Evolutionary conservation across 92 coral and sea anemone genomes (phyloP), one percentile per base, ranked within the genome.

Genomic region (Hydrozoanthus gracilis): DNA sequence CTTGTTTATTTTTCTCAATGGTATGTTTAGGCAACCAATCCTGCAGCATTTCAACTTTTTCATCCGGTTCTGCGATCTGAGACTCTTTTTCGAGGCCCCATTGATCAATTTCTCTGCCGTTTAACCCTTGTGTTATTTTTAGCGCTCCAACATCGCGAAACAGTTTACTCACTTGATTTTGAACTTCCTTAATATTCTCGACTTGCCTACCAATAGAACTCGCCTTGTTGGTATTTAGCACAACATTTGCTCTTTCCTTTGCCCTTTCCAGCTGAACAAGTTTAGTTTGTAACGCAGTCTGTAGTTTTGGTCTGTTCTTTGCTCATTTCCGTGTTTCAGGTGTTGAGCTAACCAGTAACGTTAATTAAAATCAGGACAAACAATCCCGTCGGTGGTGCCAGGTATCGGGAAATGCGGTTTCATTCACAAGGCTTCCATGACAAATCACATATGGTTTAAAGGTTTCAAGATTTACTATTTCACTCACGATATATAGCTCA

Each of bases 21-120:
- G 54, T 77, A n/a, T 74, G 85, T 78, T 83, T 87, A 2, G 49
- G 64, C 10, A 84, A 44, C 91, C 91, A 77, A 66, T 54, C 75
- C 9, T 62, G n/a, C 73, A 64, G 12, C n/a, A 62, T 69, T 4
- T 68, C 83, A 5, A 89, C 73, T 27, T 70, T 62, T 60, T 17
- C 47, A 47, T 89, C 88, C 5, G 80, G 86, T 68, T 89, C 51
- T 51, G 71, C 86, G 47, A 84, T 73, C 54, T 84, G 39, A 12
- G 73, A 56, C 47, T 83, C 78, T 60, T 66, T 44, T 18, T 35
- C 71, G 73, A 51, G 45, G 44, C 56, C 80, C 86, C 86, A 87
- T 8, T 65, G 17, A 46, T 87, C 74, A 9, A 83, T 88, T 66
- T 76, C 86, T 54, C 78, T 65, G 44, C 72, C 12, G 44, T 69